phyloP scores from a whole-genome alignment of 2,888 invertebrate species.

The Mongoloraphidia duomilia region DNA sequence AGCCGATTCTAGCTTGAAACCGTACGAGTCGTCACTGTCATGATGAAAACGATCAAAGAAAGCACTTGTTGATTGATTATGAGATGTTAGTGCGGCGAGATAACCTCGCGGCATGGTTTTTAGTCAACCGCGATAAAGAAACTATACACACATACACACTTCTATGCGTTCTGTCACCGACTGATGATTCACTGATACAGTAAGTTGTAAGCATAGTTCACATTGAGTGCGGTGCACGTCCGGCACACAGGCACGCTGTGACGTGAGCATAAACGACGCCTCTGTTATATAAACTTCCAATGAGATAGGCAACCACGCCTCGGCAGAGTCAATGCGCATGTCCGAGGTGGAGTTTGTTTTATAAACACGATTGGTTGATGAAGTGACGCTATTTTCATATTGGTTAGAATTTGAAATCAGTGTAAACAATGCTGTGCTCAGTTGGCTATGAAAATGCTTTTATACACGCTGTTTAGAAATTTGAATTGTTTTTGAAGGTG shows the following conservation, averaged over 20 bases:
- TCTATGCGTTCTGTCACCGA: not conserved
- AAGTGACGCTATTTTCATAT: not conserved
- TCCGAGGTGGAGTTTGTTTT: constrained; percentile 23
- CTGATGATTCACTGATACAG: not conserved
- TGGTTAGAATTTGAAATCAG: not conserved
- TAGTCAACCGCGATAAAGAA: not conserved
- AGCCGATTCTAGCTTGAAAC: not conserved
- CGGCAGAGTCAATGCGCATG: constrained; percentile 18
- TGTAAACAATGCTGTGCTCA: not conserved
- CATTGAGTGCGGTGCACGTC: not conserved
- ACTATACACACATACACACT: not conserved
- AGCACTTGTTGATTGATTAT: too few species aligned
- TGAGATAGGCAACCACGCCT: constrained; percentile 23
- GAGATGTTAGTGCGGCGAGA: not conserved
- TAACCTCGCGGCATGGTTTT: constrained; percentile 2
- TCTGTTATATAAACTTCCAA: constrained; percentile 19
- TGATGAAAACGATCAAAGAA: too few species aligned
- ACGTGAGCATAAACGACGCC: not conserved
- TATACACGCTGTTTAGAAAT: not conserved
- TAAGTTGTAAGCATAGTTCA: not conserved
- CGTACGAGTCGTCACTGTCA: too few species aligned
- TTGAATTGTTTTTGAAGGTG: too few species aligned
- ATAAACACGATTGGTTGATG: not conserved
- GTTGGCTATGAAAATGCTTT: constrained; percentile 1
- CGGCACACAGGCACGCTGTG: too few species aligned